Evolutionary conservation across 2,797 vertebrate genomes (phyloP), one percentile per base, ranked within the genome.

Genomic region (Microctenopoma lineatum): DNA sequence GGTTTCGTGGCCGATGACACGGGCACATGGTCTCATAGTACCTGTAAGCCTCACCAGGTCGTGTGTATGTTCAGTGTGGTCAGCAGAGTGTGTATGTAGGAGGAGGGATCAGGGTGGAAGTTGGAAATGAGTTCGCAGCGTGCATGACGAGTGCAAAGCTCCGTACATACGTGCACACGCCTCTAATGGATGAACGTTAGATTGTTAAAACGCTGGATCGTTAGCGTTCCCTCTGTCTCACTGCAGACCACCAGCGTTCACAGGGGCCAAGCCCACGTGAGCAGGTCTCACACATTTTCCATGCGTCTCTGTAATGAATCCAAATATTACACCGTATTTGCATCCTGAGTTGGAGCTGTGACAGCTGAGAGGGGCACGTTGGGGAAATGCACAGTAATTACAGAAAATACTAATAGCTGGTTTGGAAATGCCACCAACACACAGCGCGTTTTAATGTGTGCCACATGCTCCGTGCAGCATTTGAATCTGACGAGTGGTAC

Each of bases 151-250:
- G 65, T 54, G 60, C 63, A 64, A 25, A 72, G 44, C 58, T 2
- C 13, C 83, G 59, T 67, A 62, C 71, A 62, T 67, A 62, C 71
- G 77, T 77, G 59, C 70, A 44, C 52, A 39, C 59, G 39, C 48
- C 18, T 42, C 21, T 14, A 13, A 53, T 36, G 34, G 55, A 45
- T n/a, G 8, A 56, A 34, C 0, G 10, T 27, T 21, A 21, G 25
- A 41, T n/a, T 59, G 68, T 60, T 34, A 9, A 57, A 21, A 46
- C 14, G 55, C 42, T 2, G 15, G 61, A 26, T 27, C n/a, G 21
- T 63, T 36, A 50, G 29, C 34, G 34, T 4, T 36, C 9, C 21
- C 55, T 2, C 18, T 10, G 29, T 42, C 21, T 68, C 7, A 1
- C 14, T 13, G 29, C 16, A 57, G 29, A 27, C 27, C 2, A 1